Conservation (phyloP, 1,140 invertebrate genomes). For the Nebria ingens region DNA sequence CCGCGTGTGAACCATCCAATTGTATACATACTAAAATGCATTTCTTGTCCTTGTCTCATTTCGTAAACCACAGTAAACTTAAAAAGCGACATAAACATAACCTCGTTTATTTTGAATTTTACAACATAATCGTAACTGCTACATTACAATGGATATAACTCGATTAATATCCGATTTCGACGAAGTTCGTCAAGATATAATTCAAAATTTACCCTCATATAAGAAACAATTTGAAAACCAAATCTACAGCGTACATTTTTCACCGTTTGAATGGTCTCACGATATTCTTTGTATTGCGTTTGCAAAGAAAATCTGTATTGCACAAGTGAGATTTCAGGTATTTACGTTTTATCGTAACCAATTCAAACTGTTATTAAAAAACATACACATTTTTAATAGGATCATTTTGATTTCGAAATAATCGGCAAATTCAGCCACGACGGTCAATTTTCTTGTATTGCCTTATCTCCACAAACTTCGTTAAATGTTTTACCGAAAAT, state of each 20-base stretch:
- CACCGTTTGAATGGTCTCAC: conserved; percentile 31
- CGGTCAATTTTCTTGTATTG: conserved; percentile 40
- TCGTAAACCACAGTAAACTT: too few relatives aligned
- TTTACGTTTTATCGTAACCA: too few relatives aligned
- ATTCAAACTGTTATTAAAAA: too few relatives aligned
- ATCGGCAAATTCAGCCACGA: conserved; percentile 39
- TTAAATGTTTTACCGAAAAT: conserved; percentile 46
- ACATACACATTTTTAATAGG: too few relatives aligned
- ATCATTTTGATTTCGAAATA: conserved; percentile 22
- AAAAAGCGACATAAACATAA: too few relatives aligned
- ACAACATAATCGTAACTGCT: too few relatives aligned
- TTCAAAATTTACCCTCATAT: not conserved
- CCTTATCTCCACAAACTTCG: conserved; percentile 52
- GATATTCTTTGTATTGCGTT: conserved; percentile 31
- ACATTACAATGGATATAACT: not conserved
- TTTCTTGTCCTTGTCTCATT: too few relatives aligned
- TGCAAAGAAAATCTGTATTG: conserved; percentile 25
- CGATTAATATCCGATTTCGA: not conserved
- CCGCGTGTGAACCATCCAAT: too few relatives aligned
- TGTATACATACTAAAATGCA: too few relatives aligned
- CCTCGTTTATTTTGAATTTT: not conserved
- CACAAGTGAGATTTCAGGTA: conserved; percentile 23
- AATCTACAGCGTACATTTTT: conserved; percentile 23
- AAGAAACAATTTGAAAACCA: conserved; percentile 5
- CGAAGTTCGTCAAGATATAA: not conserved